Evolutionary conservation across 2,113 vertebrate genomes (phyloP).

Genomic region (Meles meles): DNA sequence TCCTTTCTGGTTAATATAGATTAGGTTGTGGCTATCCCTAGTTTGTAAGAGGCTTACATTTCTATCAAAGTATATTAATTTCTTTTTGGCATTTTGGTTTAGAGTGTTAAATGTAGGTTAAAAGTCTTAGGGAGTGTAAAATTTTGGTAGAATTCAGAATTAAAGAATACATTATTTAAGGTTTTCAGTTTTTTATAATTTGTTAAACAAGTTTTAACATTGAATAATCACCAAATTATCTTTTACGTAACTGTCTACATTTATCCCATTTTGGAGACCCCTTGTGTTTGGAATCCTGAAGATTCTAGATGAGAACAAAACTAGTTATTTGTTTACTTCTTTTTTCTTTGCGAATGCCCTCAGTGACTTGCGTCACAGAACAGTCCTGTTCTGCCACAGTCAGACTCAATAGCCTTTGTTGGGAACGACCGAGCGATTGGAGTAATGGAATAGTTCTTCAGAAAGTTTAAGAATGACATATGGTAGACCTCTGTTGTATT

Average conservation of each 20-base stretch:
- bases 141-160: constrained; percentile 27
- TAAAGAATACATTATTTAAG: not conserved
- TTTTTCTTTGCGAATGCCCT: not conserved
- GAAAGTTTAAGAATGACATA: not conserved
- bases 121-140: not conserved
- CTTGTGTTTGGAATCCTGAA: not conserved
- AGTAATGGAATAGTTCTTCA: not conserved
- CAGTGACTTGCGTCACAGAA: not conserved
- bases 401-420: not conserved
- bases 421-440: not conserved
- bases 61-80: not conserved
- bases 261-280: not conserved
- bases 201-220: not conserved
- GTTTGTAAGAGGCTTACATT: constrained; percentile 2
- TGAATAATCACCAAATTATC: not conserved
- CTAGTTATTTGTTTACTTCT: not conserved
- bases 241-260: not conserved
- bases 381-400: not conserved
- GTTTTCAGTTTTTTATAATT: not conserved
- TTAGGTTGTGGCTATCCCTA: not conserved
- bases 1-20: not conserved
- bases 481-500: not conserved
- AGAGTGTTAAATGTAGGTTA: not conserved
- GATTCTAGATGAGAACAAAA: not conserved
- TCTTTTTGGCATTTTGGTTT: not conserved